Evolutionary conservation across 1,140 invertebrate species (phyloP).

Genomic region (Lucilia cuprina): DNA sequence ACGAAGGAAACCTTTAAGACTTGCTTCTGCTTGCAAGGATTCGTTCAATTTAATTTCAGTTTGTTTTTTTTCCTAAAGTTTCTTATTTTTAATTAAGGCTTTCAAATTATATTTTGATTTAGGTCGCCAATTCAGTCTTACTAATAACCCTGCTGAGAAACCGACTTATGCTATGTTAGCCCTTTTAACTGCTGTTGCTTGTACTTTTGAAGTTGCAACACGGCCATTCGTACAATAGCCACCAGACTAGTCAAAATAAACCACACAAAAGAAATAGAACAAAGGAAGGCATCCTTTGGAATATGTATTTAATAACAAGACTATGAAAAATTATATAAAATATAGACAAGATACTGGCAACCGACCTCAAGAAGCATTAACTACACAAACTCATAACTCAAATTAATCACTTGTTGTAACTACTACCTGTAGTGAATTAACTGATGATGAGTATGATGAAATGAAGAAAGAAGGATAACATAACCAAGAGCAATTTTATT

Average conservation of each 20-base stretch:
- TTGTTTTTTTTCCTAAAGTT: background rate
- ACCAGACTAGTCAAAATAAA: background rate
- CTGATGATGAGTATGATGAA: background rate
- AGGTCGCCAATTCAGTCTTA: conserved; percentile 31
- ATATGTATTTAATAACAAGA: background rate
- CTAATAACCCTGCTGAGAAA: conserved; percentile 29
- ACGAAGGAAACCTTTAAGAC: background rate
- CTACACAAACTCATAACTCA: conserved; percentile 38
- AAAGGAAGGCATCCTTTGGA: background rate
- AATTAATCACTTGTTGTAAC: conserved; percentile 38
- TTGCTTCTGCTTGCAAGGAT: conserved; percentile 8
- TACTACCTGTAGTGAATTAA: conserved; percentile 37
- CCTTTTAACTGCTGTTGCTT: background rate
- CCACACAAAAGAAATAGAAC: background rate
- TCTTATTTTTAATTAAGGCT: conserved; percentile 39
- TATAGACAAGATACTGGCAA: conserved; percentile 21
- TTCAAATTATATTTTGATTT: conserved; percentile 41
- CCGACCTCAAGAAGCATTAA: background rate
- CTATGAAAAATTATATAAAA: conserved; percentile 34
- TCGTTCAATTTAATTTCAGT: background rate
- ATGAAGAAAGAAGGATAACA: background rate
- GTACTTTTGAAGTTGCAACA: background rate
- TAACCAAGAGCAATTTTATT: background rate
- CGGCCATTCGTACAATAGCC: background rate
- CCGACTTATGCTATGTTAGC: background rate